These are phyloP conservation scores for Tricholauxania praeusta DNA, from an alignment of 2,888 invertebrate genomes.

Conservation along the genomic window DNA sequence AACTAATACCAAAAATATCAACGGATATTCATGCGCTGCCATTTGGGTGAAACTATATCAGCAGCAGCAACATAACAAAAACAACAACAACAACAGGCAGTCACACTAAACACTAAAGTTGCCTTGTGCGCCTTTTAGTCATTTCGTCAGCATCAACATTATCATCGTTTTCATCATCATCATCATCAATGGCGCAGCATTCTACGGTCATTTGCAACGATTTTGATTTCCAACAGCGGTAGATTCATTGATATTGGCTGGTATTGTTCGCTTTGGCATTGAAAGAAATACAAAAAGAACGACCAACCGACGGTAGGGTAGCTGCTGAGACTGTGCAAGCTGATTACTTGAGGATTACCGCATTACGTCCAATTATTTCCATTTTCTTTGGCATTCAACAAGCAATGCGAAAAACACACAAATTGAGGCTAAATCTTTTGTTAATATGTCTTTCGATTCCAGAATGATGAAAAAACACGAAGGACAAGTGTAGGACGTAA, in stretches of 20 bases:
- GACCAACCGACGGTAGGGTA: background rate
- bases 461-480: background rate
- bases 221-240: slow-evolving; percentile 1
- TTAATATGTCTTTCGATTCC: slow-evolving; percentile 8
- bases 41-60: no score
- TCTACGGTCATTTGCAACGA: background rate
- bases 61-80: no score
- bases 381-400: slow-evolving; percentile 50
- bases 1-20: slow-evolving; percentile 21
- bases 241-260: background rate
- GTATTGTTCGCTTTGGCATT: background rate
- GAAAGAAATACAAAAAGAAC: slow-evolving; percentile 12
- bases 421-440: slow-evolving; percentile 43
- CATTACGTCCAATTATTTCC: slow-evolving; percentile 54
- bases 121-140: background rate
- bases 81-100: no score
- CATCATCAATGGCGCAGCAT: slow-evolving; percentile 8
- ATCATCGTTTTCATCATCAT: background rate
- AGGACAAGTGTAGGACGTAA: background rate
- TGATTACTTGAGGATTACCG: slow-evolving; percentile 53
- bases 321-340: slow-evolving; percentile 21
- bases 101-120: no score
- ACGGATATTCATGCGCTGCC: slow-evolving; percentile 8
- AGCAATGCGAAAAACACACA: slow-evolving; percentile 48
- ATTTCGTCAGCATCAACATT: background rate